phyloP scores from a whole-genome alignment of 2,113 vertebrate species.

The Sakesphorus luctuosus region DNA sequence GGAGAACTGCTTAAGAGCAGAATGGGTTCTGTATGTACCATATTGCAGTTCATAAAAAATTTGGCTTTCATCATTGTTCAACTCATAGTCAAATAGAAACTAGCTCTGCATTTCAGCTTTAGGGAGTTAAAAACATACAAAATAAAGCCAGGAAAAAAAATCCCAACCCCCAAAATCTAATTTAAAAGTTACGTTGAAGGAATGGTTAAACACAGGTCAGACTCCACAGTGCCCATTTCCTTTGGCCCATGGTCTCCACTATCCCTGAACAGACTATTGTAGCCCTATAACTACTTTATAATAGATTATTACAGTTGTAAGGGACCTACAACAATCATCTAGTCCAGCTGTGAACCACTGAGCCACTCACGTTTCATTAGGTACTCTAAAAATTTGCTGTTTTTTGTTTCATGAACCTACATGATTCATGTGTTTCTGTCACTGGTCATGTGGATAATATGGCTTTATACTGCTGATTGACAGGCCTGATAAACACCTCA shows the following conservation, averaged over 20 bases:
- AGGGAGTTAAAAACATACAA: neutral
- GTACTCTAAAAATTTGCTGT: neutral
- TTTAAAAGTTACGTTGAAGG: neutral
- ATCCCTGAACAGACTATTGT: neutral
- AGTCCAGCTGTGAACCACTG: neutral
- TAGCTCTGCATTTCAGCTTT: neutral
- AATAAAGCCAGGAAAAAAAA: accelerated
- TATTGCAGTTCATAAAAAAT: neutral
- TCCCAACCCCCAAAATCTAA: neutral
- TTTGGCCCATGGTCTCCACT: neutral
- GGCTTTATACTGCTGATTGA: neutral
- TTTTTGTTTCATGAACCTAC: neutral
- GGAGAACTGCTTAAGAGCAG: neutral
- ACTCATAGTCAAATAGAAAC: neutral
- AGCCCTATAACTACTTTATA: neutral
- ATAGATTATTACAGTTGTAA: neutral
- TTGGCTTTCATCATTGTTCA: neutral
- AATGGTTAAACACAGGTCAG: neutral
- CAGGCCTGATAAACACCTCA: neutral
- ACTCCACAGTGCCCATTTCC: neutral
- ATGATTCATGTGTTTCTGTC: neutral
- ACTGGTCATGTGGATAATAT: neutral
- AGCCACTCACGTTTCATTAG: neutral
- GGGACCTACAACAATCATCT: accelerated
- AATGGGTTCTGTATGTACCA: neutral